These are phyloP conservation scores for Hippocampus mohnikei DNA, from an alignment of 2,113 vertebrate species.

Conservation along the genomic window DNA sequence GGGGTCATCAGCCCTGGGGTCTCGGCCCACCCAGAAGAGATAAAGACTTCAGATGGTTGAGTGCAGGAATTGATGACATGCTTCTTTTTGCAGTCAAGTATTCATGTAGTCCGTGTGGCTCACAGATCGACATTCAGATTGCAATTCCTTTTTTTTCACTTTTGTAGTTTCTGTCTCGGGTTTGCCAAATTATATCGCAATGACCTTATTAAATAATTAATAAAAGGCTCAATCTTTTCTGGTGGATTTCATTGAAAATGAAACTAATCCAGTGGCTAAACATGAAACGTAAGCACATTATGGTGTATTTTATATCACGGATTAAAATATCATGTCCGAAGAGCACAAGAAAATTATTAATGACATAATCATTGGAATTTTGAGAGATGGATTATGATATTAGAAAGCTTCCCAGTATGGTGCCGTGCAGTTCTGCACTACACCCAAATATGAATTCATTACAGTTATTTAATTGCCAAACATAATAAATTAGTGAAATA, in stretches of 20 bases:
- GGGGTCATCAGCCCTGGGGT: conserved; percentile 47
- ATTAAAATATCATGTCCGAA: no score
- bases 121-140: conserved; percentile 34
- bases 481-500: no score
- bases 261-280: neutral
- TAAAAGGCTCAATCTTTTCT: neutral
- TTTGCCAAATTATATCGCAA: conserved; percentile 30
- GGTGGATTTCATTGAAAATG: neutral
- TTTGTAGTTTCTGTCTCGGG: conserved; percentile 16
- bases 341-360: no score
- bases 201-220: conserved; percentile 40
- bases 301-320: no score
- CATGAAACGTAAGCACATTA: neutral
- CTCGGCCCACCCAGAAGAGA: conserved; percentile 54
- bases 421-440: no score
- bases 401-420: no score
- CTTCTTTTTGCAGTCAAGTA: conserved; percentile 15
- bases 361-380: no score
- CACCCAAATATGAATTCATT: no score
- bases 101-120: conserved; percentile 13
- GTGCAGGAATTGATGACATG: conserved; percentile 9
- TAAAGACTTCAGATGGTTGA: conserved; percentile 32
- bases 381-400: no score
- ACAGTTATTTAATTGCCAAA: no score
- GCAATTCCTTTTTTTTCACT: conserved; percentile 20